A percentile compares a stretch with the other conserved stretches of the same genome.
Evolutionary conservation across 2,113 vertebrate species (phyloP).

Genomic region (Copsychus sechellarum): DNA sequence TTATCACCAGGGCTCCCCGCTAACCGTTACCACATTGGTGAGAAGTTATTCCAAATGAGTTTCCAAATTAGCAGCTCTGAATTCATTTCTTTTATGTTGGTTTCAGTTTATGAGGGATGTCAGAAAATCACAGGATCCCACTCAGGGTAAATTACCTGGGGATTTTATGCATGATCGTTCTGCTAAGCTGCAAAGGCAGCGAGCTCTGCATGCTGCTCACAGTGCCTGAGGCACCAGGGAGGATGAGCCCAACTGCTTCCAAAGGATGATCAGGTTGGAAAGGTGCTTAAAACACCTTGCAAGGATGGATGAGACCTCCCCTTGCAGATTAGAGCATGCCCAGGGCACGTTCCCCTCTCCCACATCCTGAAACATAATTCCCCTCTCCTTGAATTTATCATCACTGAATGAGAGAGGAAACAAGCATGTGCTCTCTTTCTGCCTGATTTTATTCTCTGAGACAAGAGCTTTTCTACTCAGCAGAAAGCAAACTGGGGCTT

Average conservation of each 20-base stretch:
- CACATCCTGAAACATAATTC: neutral
- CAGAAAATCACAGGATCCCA: slow-evolving; percentile 60
- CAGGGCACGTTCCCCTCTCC: neutral
- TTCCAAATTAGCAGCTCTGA: slow-evolving; percentile 39
- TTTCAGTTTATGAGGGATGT: slow-evolving; percentile 47
- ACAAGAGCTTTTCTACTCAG: neutral
- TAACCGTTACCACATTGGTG: neutral
- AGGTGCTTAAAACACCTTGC: neutral
- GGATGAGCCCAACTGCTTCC: neutral
- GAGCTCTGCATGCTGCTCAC: neutral
- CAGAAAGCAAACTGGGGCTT: neutral
- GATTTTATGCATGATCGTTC: slow-evolving; percentile 38
- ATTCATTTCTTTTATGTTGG: slow-evolving; percentile 35
- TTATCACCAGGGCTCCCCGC: slow-evolving; percentile 53
- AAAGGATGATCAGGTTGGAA: neutral
- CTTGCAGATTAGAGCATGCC: neutral
- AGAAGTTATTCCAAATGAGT: slow-evolving; percentile 46
- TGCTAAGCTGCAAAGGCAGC: neutral
- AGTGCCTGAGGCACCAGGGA: neutral
- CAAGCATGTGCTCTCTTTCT: neutral
- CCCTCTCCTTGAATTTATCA: neutral
- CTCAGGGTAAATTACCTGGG: slow-evolving; percentile 58
- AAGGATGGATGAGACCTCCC: neutral
- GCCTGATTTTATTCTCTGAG: neutral
- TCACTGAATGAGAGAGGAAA: neutral